Conservation (phyloP, 2,888 invertebrate genomes). For the Heliconius charithonia region DNA sequence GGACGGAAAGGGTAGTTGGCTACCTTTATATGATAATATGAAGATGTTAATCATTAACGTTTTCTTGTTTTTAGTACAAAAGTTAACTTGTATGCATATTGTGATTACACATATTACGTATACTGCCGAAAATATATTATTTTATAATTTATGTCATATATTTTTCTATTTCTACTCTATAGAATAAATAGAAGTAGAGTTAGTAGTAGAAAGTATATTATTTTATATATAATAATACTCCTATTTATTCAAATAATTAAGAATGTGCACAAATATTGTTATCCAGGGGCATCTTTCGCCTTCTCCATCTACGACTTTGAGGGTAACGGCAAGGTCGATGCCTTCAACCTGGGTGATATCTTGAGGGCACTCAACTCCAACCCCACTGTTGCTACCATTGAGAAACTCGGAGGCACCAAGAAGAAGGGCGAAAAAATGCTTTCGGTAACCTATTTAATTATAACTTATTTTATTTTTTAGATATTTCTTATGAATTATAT, state of each 20-base stretch:
- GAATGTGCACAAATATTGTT: neutral
- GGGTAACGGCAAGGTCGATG: conserved; percentile 95
- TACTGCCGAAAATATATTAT: neutral
- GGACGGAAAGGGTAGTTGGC: no score
- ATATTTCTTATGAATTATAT: neutral
- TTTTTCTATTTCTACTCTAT: no score
- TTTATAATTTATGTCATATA: neutral
- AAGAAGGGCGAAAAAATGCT: conserved; percentile 98
- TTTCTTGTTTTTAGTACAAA: neutral
- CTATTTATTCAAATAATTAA: neutral
- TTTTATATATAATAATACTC: no score
- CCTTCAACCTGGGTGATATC: conserved; percentile 96
- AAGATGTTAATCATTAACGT: no score
- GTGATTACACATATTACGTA: neutral
- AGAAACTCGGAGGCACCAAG: conserved; percentile 98
- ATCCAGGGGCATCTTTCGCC: conserved; percentile 93
- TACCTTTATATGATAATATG: no score
- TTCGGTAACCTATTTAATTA: conserved; percentile 75
- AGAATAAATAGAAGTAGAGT: no score
- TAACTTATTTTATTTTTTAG: neutral
- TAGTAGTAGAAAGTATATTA: no score
- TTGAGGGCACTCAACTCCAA: conserved; percentile 97
- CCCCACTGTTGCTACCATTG: conserved; percentile 96
- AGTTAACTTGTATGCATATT: neutral
- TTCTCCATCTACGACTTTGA: conserved; percentile 98